Conservation (phyloP, 2,888 invertebrate species). For the Ectemnius cavifrons region DNA sequence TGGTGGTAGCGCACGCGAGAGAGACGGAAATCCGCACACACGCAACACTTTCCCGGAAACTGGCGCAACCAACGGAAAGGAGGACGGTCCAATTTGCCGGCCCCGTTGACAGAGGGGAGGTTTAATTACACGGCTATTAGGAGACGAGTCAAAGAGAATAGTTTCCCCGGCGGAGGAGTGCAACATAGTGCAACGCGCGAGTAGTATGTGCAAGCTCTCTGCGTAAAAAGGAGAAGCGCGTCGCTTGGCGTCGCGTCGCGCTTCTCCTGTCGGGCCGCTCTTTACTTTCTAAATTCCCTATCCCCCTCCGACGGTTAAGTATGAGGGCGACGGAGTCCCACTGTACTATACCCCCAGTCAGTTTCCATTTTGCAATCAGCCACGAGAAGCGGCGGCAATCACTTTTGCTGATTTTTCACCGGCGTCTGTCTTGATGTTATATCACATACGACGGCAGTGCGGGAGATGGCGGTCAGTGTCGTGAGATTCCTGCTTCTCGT, state of each 20-base stretch:
- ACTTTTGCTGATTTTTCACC: constrained; percentile 71
- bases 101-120: background rate
- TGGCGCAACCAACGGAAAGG: background rate
- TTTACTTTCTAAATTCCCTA: constrained; percentile 73
- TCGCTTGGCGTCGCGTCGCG: constrained; percentile 9
- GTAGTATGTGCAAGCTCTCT: constrained; percentile 3
- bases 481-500: constrained; percentile 66
- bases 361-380: constrained; percentile 69
- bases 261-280: constrained; percentile 8
- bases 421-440: constrained; percentile 72
- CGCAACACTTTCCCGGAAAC: constrained; percentile 45
- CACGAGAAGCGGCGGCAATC: constrained; percentile 66
- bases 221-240: constrained; percentile 22
- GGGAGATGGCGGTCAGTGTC: constrained; percentile 76
- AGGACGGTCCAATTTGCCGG: constrained; percentile 17
- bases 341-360: constrained; percentile 56
- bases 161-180: background rate
- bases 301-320: constrained; percentile 56
- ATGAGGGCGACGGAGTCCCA: background rate
- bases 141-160: background rate
- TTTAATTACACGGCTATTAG: constrained; percentile 25
- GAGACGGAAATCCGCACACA: constrained; percentile 1
- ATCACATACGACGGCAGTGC: constrained; percentile 70
- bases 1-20: background rate
- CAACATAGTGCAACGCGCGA: background rate